Evolutionary conservation across 1,140 invertebrate genomes (phyloP), one percentile per base, ranked within the genome.

Genomic region (Zaprionus africanus): DNA sequence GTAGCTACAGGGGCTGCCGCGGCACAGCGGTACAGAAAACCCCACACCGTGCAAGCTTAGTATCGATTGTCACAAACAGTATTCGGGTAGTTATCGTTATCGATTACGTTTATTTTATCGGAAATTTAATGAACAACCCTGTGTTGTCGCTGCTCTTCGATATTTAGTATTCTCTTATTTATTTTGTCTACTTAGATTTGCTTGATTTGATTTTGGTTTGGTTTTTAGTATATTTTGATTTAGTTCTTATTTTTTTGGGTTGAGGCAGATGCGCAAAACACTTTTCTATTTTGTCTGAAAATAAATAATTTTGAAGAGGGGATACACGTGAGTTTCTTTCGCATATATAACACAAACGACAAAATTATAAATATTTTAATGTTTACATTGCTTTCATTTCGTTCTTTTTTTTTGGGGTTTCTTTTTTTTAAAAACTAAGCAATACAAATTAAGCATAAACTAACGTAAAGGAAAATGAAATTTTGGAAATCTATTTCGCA

Each of bases 281-380:
- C 76, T 90, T 86, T 87, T 90, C 53, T 69, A 57, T 75, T 24
- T 68, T 76, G 90, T 91, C 90, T 91, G 90, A 91, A 91, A 91
- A 91, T 91, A 91, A 91, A 91, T 90, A 90, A 91, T 91, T 91
- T 91, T 91, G 90, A 91, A 91, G 90, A 91, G 90, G 90, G 90
- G 90, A 90, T 81, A 91, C 82, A 91, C 90, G 90, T 91, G 76
- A 91, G 90, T 91, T 90, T 90, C 76, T 82, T 90, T 90, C 76
- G 86, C 86, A 90, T 86, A 82, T 51, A 51, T 65, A 86, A 75
- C 86, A 90, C 82, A 90, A 90, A 86, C 77, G 57, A 78, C 75
- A 82, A 90, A 87, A 91, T 69, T 77, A 87, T 75, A 84, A 87
- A 75, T 81, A 71, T 82, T 70, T 73, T 75, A 77, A 85, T 57